Evolutionary conservation across 2,113 vertebrate species (phyloP), one percentile per base, ranked within the genome.

Genomic region (Meriones unguiculatus): DNA sequence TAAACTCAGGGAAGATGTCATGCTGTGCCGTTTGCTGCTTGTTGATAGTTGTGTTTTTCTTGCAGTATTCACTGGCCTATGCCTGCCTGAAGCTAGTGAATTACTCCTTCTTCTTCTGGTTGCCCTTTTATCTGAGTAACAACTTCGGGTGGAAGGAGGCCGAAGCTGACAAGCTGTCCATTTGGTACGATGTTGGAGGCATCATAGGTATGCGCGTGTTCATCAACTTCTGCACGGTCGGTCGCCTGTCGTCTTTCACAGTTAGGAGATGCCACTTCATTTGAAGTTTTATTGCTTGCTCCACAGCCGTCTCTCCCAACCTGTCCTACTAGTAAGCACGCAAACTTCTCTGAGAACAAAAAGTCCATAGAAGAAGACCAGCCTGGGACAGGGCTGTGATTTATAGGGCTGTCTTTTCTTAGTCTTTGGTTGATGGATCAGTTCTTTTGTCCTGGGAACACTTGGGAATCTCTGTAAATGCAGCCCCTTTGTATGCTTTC

Each of bases 61-160:
- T 98, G 1, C 96, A 99, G 99, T 99, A 99, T 94, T 99, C 99
- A 1, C 97, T 99, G 97, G 99, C 99, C 7, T 99, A 99, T 0
- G 99, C 99, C 3, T 99, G 99, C 98, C 98, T 99, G 98, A 99
- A 99, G 96, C 97, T 99, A 96, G 99, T 99, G 94, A 99, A 99
- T 98, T 99, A 99, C 98, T 99, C 99, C 9, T 99, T 99, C 98
- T 99, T 99, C 98, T 99, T 99, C 98, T 99, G 99, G 99, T 98
- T 99, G 90, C 99, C 99, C 4, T 99, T 99, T 98, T 99, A 99
- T 98, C 98, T 99, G 99, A 99, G 99, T 97, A 99, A 97, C 97
- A 99, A 99, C 98, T 99, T 99, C 30, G 95, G 98, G 89, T 99
- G 99, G 99, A 99, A 99, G 97, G 99, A 99, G 97, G 99, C 99